phyloP scores from a whole-genome alignment of 2,797 vertebrate genomes.

The Coranthus polyacanthus region DNA sequence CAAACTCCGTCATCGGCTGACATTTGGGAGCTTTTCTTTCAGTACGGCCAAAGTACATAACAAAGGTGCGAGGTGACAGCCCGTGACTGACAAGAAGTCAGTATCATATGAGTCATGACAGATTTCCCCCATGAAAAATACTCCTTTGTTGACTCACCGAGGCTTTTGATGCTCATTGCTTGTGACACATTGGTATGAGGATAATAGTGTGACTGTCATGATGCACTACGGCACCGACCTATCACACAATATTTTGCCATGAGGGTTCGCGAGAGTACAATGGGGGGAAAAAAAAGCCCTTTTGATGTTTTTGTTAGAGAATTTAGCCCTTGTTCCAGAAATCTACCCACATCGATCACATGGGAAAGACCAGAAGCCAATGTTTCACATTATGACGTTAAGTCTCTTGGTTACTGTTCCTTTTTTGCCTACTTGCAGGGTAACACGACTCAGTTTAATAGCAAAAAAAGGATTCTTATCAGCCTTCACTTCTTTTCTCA shows the following conservation, averaged over 20 bases:
- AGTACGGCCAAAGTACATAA: constrained; percentile 6
- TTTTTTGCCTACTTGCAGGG: constrained; percentile 14
- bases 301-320: constrained; percentile 36
- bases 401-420: background rate
- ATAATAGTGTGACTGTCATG: constrained; percentile 68
- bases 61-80: constrained; percentile 27
- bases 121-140: constrained; percentile 21
- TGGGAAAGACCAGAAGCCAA: background rate
- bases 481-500: constrained; percentile 27
- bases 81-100: constrained; percentile 33
- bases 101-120: constrained; percentile 36
- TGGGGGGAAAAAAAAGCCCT: background rate
- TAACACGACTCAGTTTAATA: constrained; percentile 16
- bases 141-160: constrained; percentile 39
- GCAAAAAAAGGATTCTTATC: constrained; percentile 26
- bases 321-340: constrained; percentile 18
- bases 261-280: constrained; percentile 25
- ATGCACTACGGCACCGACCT: constrained; percentile 45
- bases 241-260: constrained; percentile 49
- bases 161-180: constrained; percentile 46
- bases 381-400: constrained; percentile 10
- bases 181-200: constrained; percentile 56
- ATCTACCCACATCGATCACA: constrained; percentile 7
- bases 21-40: constrained; percentile 4
- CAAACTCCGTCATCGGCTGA: constrained; percentile 13